Evolutionary conservation across 2,888 invertebrate genomes (phyloP), one percentile per base, ranked within the genome.

Genomic region (Cephus pulcher): DNA sequence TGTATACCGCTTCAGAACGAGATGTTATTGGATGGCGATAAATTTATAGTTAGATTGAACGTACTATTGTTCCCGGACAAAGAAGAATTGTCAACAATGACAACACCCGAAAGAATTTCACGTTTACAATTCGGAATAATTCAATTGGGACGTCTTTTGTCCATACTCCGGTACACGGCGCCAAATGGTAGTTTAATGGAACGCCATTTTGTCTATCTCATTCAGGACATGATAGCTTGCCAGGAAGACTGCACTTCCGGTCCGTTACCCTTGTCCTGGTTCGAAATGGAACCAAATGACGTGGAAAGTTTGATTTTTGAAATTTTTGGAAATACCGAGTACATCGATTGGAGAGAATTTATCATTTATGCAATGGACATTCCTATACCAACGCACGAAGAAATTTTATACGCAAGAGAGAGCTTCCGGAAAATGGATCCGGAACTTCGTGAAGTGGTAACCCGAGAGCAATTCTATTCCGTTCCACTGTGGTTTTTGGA

Each of bases 311-410:
- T 94, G 69, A 91, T 94, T 0, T 88, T 88, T 76, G 83, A 88
- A 68, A 80, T 95, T 30, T 95, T 94, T 86, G 94, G 94, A 0
- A 92, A 93, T 73, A 92, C 92, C 0, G 93, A 93, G 12, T 93
- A 93, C 81, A 86, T 95, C 12, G 94, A 95, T 84, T 95, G 95
- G 95, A 93, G 93, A 85, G 95, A 95, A 88, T 95, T 95, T 85
- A 90, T 95, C 15, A 92, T 95, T 82, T 93, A 93, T 85, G 94
- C 94, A 86, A 87, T 95, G 56, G 92, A 93, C 83, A 86, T 95
- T 12, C 90, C 92, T 73, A 93, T 92, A 87, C 95, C 95, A 0
- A 93, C 90, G 0, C 89, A 93, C 56, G 92, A 92, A 3, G 93
- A 95, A 82, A 87, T 95, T 78, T 86, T 95, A 71, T 86, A 91